phyloP scores from a whole-genome alignment of 2,888 invertebrate genomes.

The Eupithecia inturbata region DNA sequence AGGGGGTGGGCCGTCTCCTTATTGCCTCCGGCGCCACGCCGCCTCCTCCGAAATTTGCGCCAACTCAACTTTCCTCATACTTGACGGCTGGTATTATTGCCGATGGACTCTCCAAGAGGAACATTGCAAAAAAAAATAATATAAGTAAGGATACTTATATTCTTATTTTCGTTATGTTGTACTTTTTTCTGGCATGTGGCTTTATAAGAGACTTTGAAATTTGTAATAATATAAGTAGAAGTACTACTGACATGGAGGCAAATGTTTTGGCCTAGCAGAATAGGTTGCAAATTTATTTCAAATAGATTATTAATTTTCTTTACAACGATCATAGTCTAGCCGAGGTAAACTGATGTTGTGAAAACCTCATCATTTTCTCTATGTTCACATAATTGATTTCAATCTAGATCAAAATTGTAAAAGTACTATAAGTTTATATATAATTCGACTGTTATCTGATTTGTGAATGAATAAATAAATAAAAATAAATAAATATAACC shows the following conservation, averaged over 20 bases:
- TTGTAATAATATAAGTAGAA: not conserved
- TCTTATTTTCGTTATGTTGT: too few species aligned
- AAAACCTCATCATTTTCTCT: too few species aligned
- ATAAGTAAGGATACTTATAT: too few species aligned
- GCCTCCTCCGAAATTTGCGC: constrained; percentile 45
- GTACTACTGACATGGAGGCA: too few species aligned
- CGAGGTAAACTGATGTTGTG: not conserved
- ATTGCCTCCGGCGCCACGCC: constrained; percentile 49
- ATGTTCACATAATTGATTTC: too few species aligned
- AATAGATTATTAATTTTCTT: not conserved
- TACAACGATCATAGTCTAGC: not conserved
- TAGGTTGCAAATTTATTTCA: not conserved
- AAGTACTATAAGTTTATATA: too few species aligned
- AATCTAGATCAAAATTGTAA: too few species aligned
- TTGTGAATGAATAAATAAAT: too few species aligned
- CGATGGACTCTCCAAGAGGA: constrained; percentile 9
- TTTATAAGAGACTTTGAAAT: not conserved
- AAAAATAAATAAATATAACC: too few species aligned
- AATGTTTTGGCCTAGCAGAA: not conserved
- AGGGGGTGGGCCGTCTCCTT: constrained; percentile 16
- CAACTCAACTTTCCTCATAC: constrained; percentile 29
- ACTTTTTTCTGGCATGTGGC: too few species aligned
- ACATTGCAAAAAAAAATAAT: too few species aligned
- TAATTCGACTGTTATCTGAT: too few species aligned
- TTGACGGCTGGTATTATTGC: constrained; percentile 25